Evolutionary conservation across 2,888 invertebrate genomes (phyloP).

Genomic region (Chrysotoxum bicinctum): DNA sequence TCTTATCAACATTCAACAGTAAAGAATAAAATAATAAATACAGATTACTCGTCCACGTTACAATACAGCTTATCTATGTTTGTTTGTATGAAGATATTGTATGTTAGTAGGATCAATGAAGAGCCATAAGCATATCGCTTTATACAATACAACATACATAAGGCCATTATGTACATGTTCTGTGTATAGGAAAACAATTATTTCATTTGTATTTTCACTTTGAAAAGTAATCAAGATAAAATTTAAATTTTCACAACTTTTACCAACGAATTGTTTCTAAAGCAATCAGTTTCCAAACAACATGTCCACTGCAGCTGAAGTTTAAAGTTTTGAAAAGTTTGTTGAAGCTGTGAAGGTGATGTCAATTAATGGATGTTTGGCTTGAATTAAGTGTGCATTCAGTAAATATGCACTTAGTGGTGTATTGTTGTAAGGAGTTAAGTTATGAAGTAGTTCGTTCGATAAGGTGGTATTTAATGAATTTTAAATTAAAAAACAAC

Average conservation of each 20-base stretch:
- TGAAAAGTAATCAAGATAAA: conserved; percentile 47
- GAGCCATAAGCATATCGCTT: no score
- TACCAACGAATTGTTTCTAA: conserved; percentile 33
- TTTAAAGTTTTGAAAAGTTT: conserved; percentile 43
- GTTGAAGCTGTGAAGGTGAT: conserved; percentile 46
- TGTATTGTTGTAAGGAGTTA: no score
- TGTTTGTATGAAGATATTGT: no score
- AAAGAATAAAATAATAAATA: no score
- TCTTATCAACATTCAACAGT: no score
- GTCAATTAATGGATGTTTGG: conserved; percentile 46
- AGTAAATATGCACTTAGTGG: neutral
- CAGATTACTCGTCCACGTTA: no score
- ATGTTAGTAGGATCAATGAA: no score
- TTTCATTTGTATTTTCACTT: neutral
- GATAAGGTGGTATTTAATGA: neutral
- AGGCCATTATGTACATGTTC: no score
- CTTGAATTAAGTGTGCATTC: conserved; percentile 38
- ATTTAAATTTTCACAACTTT: conserved; percentile 46
- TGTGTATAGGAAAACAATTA: neutral
- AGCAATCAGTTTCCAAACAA: conserved; percentile 47
- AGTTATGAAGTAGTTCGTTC: neutral
- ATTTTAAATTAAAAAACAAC: neutral
- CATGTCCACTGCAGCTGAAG: conserved; percentile 41
- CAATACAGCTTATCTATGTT: no score
- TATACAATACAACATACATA: no score